Conservation (phyloP, 2,888 invertebrate genomes). For the Stenchaetothrips biformis region DNA sequence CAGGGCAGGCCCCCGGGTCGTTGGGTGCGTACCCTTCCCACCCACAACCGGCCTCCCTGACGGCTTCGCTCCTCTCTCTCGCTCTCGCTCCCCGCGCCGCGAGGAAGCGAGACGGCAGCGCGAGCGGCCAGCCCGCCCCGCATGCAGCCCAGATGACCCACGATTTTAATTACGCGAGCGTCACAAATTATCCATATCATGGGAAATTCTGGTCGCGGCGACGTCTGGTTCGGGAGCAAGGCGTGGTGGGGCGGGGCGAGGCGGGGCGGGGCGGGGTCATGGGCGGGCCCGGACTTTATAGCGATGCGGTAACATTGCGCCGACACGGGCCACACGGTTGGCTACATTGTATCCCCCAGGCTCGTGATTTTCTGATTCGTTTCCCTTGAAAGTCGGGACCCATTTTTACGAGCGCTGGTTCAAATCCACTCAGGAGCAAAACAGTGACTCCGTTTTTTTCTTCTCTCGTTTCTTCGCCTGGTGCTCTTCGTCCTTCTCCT, state of each 20-base stretch:
- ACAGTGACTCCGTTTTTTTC: too few species aligned
- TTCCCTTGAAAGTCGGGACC: too few species aligned
- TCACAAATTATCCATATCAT: conserved; percentile 19
- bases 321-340: neutral
- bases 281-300: neutral
- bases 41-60: neutral
- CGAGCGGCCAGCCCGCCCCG: neutral
- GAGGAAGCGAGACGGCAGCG: neutral
- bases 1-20: neutral
- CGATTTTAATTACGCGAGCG: conserved; percentile 13
- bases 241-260: neutral
- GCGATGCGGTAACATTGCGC: neutral
- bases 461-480: too few species aligned
- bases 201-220: neutral
- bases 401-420: too few species aligned
- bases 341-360: too few species aligned
- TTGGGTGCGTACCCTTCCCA: neutral
- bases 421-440: too few species aligned
- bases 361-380: too few species aligned
- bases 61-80: neutral
- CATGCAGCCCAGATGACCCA: neutral
- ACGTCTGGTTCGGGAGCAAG: neutral
- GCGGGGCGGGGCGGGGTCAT: neutral
- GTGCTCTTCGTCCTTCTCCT: too few species aligned
- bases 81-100: neutral